Conservation (phyloP, 2,888 invertebrate genomes). For the Galeopsomyia nigrocyanea region DNA sequence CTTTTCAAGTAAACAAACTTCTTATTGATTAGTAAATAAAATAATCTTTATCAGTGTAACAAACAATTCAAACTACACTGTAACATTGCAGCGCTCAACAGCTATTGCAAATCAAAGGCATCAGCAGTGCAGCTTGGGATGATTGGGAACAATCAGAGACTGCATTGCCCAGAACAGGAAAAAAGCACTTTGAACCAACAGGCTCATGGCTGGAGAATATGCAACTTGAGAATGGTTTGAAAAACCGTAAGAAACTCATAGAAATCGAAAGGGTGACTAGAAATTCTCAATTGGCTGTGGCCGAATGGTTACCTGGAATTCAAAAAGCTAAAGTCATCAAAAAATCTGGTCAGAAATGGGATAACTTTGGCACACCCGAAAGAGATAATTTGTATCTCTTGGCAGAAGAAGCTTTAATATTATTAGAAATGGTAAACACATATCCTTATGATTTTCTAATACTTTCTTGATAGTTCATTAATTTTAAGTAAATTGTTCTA, state of each 20-base stretch:
- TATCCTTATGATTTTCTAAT: not conserved
- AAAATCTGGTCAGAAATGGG: conserved; percentile 73
- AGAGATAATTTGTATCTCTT: conserved; percentile 71
- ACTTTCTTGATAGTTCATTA: conserved; percentile 20
- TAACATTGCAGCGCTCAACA: conserved; percentile 57
- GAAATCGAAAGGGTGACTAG: conserved; percentile 74
- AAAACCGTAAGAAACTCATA: conserved; percentile 71
- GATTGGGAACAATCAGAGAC: conserved; percentile 68
- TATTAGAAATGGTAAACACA: conserved; percentile 75
- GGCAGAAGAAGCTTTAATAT: conserved; percentile 77
- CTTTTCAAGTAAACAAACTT: too few relatives aligned
- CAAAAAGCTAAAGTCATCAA: conserved; percentile 73
- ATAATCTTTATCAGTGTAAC: not conserved
- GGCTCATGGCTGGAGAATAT: conserved; percentile 75
- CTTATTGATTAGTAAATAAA: too few relatives aligned
- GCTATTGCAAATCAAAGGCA: conserved; percentile 60
- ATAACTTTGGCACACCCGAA: conserved; percentile 71
- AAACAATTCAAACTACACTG: not conserved
- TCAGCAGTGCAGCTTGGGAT: conserved; percentile 57
- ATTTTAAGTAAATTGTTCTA: conserved; percentile 55
- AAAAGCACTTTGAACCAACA: conserved; percentile 72
- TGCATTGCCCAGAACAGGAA: conserved; percentile 71
- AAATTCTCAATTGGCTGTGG: conserved; percentile 72
- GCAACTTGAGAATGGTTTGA: conserved; percentile 73
- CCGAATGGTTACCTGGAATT: conserved; percentile 72